A percentile compares a stretch with the other conserved stretches of the same genome.
Evolutionary conservation across 2,888 invertebrate species (phyloP).

Genomic region (Perizoma flavofasciatum): DNA sequence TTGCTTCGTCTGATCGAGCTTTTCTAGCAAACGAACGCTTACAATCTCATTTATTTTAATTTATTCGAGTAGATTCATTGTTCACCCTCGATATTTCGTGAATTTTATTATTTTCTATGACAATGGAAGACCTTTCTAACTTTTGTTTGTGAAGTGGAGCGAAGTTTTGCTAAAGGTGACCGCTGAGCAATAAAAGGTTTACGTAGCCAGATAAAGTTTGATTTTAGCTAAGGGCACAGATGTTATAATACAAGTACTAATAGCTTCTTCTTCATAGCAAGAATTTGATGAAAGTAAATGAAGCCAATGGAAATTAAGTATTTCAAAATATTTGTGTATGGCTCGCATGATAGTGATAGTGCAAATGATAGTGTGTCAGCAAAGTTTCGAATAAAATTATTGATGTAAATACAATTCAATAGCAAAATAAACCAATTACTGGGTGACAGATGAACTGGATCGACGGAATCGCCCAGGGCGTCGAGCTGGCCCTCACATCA

Average conservation of each 20-base stretch:
- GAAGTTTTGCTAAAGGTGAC: slow-evolving; percentile 21
- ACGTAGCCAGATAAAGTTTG: slow-evolving; percentile 4
- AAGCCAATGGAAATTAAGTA: too few species aligned
- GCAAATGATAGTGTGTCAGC: too few species aligned
- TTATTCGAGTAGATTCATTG: slow-evolving; percentile 78
- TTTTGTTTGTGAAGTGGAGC: slow-evolving; percentile 24
- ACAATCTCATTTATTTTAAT: slow-evolving; percentile 82
- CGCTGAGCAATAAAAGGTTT: slow-evolving; percentile 13
- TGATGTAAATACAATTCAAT: neutral
- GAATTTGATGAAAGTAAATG: too few species aligned
- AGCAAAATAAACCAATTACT: slow-evolving; percentile 3
- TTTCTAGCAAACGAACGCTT: slow-evolving; percentile 41
- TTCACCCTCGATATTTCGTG: slow-evolving; percentile 58
- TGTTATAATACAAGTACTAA: too few species aligned
- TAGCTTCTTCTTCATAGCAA: too few species aligned
- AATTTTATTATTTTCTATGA: slow-evolving; percentile 37
- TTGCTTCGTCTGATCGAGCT: slow-evolving; percentile 12
- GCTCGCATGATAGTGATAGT: too few species aligned
- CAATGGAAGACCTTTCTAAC: slow-evolving; percentile 22
- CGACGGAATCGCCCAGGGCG: neutral
- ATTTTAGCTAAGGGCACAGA: too few species aligned
- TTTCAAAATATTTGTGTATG: too few species aligned
- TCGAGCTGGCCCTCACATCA: slow-evolving; percentile 11
- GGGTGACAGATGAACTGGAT: neutral
- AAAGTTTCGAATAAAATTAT: too few species aligned